A percentile compares a stretch with the other conserved stretches of the same genome.
Conservation (phyloP, 1,140 invertebrate species). For the Orchestia grillus region DNA sequence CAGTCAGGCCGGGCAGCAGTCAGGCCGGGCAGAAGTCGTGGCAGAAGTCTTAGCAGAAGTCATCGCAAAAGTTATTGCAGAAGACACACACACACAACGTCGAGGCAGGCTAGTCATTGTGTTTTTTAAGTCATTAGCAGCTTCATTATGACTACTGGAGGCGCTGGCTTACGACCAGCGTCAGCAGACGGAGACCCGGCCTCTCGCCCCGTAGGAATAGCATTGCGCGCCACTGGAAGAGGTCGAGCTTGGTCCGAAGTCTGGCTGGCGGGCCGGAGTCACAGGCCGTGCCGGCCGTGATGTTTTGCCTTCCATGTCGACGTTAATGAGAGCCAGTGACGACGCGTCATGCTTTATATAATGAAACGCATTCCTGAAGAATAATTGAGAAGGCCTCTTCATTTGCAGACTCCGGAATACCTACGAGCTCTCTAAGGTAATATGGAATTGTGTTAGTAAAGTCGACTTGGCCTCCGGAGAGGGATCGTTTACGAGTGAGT, state of each 20-base stretch:
- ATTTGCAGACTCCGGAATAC: background rate
- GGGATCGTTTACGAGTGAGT: too few species aligned
- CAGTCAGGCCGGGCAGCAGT: too few species aligned
- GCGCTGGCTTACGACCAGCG: background rate
- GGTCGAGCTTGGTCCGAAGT: background rate
- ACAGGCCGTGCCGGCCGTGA: background rate
- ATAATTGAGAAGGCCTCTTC: background rate
- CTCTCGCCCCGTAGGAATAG: background rate
- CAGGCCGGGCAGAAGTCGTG: too few species aligned
- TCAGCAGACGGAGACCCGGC: background rate
- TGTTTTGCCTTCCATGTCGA: slow-evolving; percentile 33
- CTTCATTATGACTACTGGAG: slow-evolving; percentile 44
- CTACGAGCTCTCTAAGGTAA: background rate
- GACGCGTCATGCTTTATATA: slow-evolving; percentile 18
- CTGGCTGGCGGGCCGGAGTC: background rate
- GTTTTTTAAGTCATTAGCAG: slow-evolving; percentile 53
- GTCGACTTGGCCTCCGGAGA: background rate
- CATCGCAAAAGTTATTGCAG: background rate
- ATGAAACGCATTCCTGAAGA: background rate
- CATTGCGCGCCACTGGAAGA: background rate
- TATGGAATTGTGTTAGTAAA: background rate
- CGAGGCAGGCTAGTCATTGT: slow-evolving; percentile 20
- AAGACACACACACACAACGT: background rate
- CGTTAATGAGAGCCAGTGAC: slow-evolving; percentile 30
- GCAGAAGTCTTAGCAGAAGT: background rate